Evolutionary conservation across 2,888 invertebrate genomes (phyloP), one percentile per base, ranked within the genome.

Genomic region (Platypus cylindrus): DNA sequence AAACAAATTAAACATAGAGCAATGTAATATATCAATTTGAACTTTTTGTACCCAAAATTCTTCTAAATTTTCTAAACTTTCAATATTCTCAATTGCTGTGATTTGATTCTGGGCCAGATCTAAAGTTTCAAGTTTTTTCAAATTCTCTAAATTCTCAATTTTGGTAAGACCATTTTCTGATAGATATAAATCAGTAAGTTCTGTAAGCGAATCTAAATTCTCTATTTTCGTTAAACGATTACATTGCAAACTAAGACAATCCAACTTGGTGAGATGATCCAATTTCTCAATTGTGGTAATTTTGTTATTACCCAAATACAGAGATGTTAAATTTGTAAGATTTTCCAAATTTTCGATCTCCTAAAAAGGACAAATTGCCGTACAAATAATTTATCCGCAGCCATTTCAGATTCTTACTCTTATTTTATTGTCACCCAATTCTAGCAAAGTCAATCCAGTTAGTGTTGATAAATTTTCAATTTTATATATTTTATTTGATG

Each of bases 1-100:
- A 66, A 38, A 34, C 34, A 39, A 39, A 38, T 23, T 26, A 28
- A 17, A 31, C 18, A 28, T 18, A 15, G 14, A 11, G 29, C n/a
- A 38, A 13, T 20, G 15, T 14, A 12, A 28, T 30, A 17, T 12
- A 32, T 17, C 34, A 33, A n/a, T n/a, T n/a, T n/a, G n/a, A n/a
- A n/a, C n/a, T n/a, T n/a, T n/a, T n/a, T n/a, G 67, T 63, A 93
- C 90, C 98, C 98, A 98, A 51, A 99, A 73, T 62, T 98, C 98
- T 54, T 89, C 80, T 43, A 99, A 66, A n/a, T 77, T 65, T 2
- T 49, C 56, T 50, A 98, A 69, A 58, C 84, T 79, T 8, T 66
- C 63, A 8, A 97, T 59, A 56, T 90, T 87, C 42, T 81, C 74
- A 44, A 98, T 78, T 2, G 61, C 65, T 22, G 75, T 72, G 14